Percentiles rank a stretch among this genome's conserved stretches.
Evolutionary conservation across 2,888 invertebrate genomes (phyloP).

Genomic region (Disparrhopalites patrizii): DNA sequence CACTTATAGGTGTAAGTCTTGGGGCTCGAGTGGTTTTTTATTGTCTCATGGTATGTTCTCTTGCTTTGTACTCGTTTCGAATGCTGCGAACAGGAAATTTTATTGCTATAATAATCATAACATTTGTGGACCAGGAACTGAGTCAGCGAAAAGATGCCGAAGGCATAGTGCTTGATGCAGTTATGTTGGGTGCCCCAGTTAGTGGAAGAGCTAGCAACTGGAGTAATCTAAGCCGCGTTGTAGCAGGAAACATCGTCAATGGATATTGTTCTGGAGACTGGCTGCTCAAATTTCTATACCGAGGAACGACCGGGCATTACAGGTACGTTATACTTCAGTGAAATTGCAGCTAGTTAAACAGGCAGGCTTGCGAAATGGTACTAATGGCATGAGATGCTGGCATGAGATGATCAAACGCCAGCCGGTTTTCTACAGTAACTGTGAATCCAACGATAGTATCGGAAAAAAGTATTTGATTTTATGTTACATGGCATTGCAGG

Average conservation of each 20-base stretch:
- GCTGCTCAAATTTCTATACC: constrained; percentile 63
- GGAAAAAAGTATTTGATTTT: no score
- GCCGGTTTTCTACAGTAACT: no score
- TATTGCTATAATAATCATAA: no score
- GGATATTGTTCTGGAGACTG: constrained; percentile 63
- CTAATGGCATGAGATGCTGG: no score
- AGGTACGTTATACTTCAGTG: no score
- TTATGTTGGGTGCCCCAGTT: constrained; percentile 62
- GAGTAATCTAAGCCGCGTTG: constrained; percentile 57
- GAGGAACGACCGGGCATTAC: constrained; percentile 59
- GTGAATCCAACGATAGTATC: no score
- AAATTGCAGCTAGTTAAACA: no score
- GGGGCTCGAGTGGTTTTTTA: constrained; percentile 66
- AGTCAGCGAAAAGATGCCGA: constrained; percentile 55
- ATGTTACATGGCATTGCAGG: no score
- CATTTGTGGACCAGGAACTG: constrained; percentile 54
- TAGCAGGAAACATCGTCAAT: constrained; percentile 63
- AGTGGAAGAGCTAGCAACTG: constrained; percentile 57
- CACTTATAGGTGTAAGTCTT: constrained; percentile 62
- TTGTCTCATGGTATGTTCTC: constrained; percentile 56
- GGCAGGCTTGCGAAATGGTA: not conserved
- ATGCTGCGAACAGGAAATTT: no score
- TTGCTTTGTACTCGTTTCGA: not conserved
- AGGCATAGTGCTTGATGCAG: constrained; percentile 63
- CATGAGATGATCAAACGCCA: no score